These are phyloP conservation scores for Perizoma affinitatum DNA, from an alignment of 2,888 invertebrate species.

Conservation along the genomic window DNA sequence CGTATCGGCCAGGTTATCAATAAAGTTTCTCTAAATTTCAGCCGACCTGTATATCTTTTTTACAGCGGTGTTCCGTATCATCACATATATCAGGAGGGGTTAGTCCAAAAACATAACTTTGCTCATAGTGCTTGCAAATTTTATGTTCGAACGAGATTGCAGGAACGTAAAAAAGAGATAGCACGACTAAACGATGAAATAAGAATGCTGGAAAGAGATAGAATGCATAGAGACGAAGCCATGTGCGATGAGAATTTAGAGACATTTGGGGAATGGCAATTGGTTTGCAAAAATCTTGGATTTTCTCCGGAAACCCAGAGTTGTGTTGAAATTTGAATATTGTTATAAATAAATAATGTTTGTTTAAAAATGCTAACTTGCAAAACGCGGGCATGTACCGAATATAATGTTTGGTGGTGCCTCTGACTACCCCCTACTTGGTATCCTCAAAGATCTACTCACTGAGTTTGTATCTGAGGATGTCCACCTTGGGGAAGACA, in stretches of 20 bases:
- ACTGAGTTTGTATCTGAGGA: too few relatives aligned
- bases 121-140: conserved; percentile 54
- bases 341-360: too few relatives aligned
- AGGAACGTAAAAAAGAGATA: background rate
- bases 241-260: conserved; percentile 1
- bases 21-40: conserved; percentile 2
- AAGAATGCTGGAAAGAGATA: background rate
- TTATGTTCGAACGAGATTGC: conserved; percentile 52
- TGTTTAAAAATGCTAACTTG: too few relatives aligned
- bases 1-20: conserved; percentile 3
- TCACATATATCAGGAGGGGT: conserved; percentile 55
- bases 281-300: background rate
- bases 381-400: too few relatives aligned
- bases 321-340: too few relatives aligned
- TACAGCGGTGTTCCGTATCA: conserved; percentile 16
- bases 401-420: too few relatives aligned
- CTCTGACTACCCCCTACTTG: too few relatives aligned
- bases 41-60: too few relatives aligned
- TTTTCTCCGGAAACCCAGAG: too few relatives aligned
- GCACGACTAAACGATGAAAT: background rate
- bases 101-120: conserved; percentile 51
- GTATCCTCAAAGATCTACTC: too few relatives aligned
- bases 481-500: too few relatives aligned
- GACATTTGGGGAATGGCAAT: background rate
- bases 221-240: background rate